Percentiles rank a stretch among this genome's conserved stretches.
Conservation (phyloP, 2,797 vertebrate genomes). For the Myotis daubentonii region DNA sequence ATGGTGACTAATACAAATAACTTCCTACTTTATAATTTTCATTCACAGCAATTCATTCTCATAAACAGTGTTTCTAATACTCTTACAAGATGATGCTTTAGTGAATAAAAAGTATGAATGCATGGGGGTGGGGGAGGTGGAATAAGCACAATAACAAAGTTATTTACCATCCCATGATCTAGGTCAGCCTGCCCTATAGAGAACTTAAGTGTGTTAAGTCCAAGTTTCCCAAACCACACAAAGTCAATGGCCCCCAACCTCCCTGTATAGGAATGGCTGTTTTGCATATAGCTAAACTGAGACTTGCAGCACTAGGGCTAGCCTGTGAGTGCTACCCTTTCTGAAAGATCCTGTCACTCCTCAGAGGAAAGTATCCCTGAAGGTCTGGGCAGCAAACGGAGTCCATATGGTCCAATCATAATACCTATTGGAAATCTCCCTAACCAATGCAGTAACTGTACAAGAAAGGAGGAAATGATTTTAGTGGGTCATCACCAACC, state of each 20-base stretch:
- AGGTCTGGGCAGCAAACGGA: neutral
- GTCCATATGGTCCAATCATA: neutral
- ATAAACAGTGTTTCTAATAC: neutral
- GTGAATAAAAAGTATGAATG: neutral
- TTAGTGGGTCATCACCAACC: neutral
- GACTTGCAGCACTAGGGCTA: neutral
- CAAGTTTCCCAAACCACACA: neutral
- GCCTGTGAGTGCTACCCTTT: neutral
- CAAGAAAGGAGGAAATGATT: neutral
- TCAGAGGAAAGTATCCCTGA: neutral
- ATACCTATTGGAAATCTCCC: neutral
- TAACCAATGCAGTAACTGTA: neutral
- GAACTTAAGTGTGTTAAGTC: neutral
- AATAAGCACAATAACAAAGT: neutral
- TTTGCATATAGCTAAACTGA: neutral
- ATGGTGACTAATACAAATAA: conserved; percentile 48
- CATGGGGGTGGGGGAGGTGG: no score
- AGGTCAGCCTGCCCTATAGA: neutral
- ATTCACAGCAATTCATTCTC: conserved; percentile 6
- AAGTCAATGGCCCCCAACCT: neutral
- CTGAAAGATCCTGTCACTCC: neutral
- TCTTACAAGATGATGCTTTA: neutral
- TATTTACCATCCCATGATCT: neutral
- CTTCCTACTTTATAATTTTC: conserved; percentile 32
- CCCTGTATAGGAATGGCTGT: neutral